Percentiles rank a stretch among this genome's conserved stretches.
phyloP scores from a whole-genome alignment of 2,888 invertebrate genomes.

The Rhogogaster chlorosoma region DNA sequence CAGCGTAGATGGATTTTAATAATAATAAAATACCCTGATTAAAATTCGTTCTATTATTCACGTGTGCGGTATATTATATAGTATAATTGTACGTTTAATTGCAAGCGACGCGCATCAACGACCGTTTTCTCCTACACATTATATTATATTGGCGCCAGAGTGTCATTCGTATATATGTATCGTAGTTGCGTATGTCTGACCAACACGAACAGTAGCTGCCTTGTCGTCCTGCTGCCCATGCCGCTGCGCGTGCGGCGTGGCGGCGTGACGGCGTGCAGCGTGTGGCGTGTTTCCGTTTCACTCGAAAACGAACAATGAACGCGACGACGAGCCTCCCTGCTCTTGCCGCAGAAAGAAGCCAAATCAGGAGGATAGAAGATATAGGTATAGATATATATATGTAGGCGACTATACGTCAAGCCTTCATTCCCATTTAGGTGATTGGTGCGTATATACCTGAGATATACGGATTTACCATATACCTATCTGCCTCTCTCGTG shows the following conservation, averaged over 20 bases:
- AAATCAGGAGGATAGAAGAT: not conserved
- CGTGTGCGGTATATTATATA: not conserved
- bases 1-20: not conserved
- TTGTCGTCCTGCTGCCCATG: not conserved
- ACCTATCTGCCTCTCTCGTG: not conserved
- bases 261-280: not conserved
- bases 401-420: not conserved
- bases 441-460: not conserved
- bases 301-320: constrained; percentile 13
- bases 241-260: not conserved
- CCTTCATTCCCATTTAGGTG: not conserved
- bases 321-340: not conserved
- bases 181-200: not conserved
- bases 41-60: not conserved
- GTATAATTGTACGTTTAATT: not conserved
- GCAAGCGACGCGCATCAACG: not conserved
- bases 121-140: not conserved
- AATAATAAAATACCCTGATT: not conserved
- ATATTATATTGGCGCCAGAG: not conserved
- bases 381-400: not conserved
- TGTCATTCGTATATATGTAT: not conserved
- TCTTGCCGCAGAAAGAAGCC: not conserved
- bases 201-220: not conserved
- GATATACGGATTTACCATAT: not conserved
- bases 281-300: constrained; percentile 22